Percentiles rank a stretch among this genome's conserved stretches.
These are phyloP conservation scores for Seladonia tumulorum DNA, from an alignment of 2,888 invertebrate genomes.

Conservation along the genomic window DNA sequence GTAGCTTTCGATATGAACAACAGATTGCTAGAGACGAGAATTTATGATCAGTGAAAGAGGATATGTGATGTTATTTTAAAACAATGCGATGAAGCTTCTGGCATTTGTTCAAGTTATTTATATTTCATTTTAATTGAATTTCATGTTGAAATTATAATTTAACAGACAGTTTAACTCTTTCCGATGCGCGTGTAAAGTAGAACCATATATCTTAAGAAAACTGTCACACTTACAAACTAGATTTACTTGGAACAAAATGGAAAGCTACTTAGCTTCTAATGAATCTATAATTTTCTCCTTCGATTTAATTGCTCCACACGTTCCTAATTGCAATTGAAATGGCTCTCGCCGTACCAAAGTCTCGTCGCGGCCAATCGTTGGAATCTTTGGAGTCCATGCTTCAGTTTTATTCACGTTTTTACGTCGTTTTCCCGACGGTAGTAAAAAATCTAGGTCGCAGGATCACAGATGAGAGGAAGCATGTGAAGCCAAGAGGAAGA, in stretches of 20 bases:
- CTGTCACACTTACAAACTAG: neutral
- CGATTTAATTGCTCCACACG: slow-evolving; percentile 4
- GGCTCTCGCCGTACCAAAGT: neutral
- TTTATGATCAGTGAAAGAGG: no score
- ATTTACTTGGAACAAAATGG: neutral
- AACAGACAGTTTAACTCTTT: neutral
- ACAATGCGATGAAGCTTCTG: no score
- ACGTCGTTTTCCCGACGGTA: neutral
- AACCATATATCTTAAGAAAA: neutral
- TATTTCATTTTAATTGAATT: neutral
- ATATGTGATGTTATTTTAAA: no score
- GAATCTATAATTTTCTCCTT: neutral
- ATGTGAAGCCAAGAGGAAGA: neutral
- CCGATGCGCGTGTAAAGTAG: neutral
- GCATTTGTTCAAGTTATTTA: no score
- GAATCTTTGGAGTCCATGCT: neutral
- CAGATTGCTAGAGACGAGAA: no score
- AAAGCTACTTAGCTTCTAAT: neutral
- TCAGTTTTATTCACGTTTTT: neutral
- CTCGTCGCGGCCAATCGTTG: neutral
- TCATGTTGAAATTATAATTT: neutral
- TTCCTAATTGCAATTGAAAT: slow-evolving; percentile 17
- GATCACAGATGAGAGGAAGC: neutral
- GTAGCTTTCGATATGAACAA: no score
- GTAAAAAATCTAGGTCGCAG: neutral